A percentile compares a stretch with the other conserved stretches of the same genome.
These are phyloP conservation scores for Amphimedon queenslandica DNA, from an alignment of 37 sponge, comb jelly and placozoan species.

Conservation along the genomic window DNA sequence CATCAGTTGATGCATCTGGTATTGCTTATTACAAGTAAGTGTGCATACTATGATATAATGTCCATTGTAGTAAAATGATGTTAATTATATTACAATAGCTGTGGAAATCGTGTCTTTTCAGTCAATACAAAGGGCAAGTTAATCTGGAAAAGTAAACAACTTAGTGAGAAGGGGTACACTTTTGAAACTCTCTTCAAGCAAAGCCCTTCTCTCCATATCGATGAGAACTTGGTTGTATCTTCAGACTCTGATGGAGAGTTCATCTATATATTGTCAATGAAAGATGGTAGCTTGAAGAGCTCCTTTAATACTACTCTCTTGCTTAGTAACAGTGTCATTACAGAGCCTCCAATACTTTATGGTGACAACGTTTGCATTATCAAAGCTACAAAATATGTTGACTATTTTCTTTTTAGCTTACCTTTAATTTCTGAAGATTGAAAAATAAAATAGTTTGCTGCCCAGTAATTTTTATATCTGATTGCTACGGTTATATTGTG, in stretches of 20 bases:
- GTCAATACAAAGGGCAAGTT: not conserved
- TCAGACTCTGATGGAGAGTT: not conserved
- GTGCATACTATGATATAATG: not conserved
- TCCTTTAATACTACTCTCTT: not conserved
- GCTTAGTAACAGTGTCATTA: not conserved
- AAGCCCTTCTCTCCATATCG: not conserved
- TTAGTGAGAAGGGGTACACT: not conserved
- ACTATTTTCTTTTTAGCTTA: not conserved
- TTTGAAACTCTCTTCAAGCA: not conserved
- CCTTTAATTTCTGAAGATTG: too few relatives aligned
- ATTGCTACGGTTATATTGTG: too few relatives aligned
- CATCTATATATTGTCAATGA: not conserved
- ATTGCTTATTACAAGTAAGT: constrained; percentile 32
- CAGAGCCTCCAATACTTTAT: not conserved
- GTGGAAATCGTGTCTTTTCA: not conserved
- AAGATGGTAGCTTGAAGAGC: not conserved
- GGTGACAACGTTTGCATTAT: not conserved
- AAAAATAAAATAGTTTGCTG: too few relatives aligned
- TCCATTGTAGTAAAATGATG: not conserved
- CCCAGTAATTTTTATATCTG: too few relatives aligned
- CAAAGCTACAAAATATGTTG: not conserved
- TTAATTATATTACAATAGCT: not conserved
- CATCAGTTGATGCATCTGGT: constrained; percentile 17
- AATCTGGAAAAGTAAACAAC: not conserved
- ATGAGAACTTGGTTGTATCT: not conserved